Evolutionary conservation across 2,888 invertebrate genomes (phyloP).

Genomic region (Petrolisthes manimaculis): DNA sequence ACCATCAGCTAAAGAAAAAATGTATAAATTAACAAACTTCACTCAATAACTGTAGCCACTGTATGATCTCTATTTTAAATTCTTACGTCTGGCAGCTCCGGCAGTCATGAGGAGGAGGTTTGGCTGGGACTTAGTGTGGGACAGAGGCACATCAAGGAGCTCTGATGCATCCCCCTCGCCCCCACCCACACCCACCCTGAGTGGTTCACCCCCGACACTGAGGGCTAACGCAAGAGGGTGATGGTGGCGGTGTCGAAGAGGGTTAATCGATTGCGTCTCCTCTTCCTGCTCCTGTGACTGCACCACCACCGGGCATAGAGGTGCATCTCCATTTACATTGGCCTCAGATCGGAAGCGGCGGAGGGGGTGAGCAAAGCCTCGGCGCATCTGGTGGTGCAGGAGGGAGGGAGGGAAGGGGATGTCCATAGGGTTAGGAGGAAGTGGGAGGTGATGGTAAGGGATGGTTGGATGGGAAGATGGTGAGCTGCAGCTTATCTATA

Average conservation of each 20-base stretch:
- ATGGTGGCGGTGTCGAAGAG: conserved; percentile 2
- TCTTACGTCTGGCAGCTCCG: conserved; percentile 52
- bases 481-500: not conserved
- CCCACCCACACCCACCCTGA: conserved; percentile 67
- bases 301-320: conserved; percentile 10
- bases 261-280: not conserved
- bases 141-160: conserved; percentile 69
- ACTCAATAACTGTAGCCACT: too few species aligned
- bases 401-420: conserved; percentile 20
- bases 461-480: not conserved
- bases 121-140: conserved; percentile 72
- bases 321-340: conserved; percentile 70
- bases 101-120: conserved; percentile 67
- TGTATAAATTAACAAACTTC: too few species aligned
- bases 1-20: too few species aligned
- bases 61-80: too few species aligned
- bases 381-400: conserved; percentile 69
- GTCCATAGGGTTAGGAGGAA: not conserved
- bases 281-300: conserved; percentile 21
- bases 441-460: conserved; percentile 1
- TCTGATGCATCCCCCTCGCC: conserved; percentile 72
- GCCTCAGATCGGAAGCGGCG: conserved; percentile 71
- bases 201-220: conserved; percentile 31
- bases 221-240: conserved; percentile 36
- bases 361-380: conserved; percentile 69